Evolutionary conservation across 2,888 invertebrate species (phyloP).

Genomic region (Agrotis ipsilon): DNA sequence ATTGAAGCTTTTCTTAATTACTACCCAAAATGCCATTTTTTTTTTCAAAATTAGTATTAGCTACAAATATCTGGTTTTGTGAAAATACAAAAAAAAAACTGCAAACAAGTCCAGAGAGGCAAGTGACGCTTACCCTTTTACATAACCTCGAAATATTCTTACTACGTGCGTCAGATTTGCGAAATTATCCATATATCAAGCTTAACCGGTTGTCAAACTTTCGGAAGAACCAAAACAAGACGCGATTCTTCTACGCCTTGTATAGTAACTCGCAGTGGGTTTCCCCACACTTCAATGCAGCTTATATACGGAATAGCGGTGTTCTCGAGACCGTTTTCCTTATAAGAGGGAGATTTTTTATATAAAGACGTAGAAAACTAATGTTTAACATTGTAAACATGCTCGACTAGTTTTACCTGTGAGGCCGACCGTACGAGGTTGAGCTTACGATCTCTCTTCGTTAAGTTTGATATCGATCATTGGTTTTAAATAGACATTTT

Average conservation of each 20-base stretch:
- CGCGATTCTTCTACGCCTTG: background rate
- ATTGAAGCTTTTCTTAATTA: background rate
- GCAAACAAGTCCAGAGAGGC: background rate
- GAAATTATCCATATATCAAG: background rate
- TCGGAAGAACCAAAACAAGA: background rate
- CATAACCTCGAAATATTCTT: background rate
- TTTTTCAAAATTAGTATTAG: background rate
- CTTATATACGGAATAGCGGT: slow-evolving; percentile 4
- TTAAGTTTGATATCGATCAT: background rate
- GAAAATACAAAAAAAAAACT: background rate
- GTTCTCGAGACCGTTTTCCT: slow-evolving; percentile 42
- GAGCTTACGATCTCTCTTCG: slow-evolving; percentile 27
- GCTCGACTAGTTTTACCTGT: slow-evolving; percentile 14
- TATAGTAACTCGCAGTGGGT: slow-evolving; percentile 7
- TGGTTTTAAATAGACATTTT: background rate
- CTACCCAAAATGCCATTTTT: background rate
- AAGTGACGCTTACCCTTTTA: background rate
- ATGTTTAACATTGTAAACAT: too few relatives aligned
- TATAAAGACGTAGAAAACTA: slow-evolving; percentile 21
- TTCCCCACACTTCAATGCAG: slow-evolving; percentile 25
- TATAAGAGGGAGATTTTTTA: slow-evolving; percentile 20
- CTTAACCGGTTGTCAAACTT: slow-evolving; percentile 22
- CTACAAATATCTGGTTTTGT: background rate
- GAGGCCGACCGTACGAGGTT: background rate
- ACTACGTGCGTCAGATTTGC: background rate